Conservation (phyloP, 2,797 vertebrate species). For the Etheostoma nigrum region DNA sequence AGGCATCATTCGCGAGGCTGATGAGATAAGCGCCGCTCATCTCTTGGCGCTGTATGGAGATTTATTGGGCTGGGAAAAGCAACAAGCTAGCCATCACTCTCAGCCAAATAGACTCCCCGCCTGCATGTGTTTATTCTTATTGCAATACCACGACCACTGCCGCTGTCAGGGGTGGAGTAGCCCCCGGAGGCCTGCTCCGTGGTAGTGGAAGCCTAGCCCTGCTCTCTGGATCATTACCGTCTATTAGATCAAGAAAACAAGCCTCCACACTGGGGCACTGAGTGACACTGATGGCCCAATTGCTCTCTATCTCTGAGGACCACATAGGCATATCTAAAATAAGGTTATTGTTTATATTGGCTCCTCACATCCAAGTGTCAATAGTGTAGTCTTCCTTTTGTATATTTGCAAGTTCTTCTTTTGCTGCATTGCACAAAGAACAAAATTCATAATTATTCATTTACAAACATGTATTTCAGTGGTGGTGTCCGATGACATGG, state of each 20-base stretch:
- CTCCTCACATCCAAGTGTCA: constrained; percentile 71
- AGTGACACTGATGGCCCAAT: constrained; percentile 86
- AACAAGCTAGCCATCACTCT: constrained; percentile 92
- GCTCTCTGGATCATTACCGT: constrained; percentile 90
- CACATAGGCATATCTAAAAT: constrained; percentile 88
- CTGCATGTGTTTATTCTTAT: constrained; percentile 95
- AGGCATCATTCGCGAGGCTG: constrained; percentile 88
- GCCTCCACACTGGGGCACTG: constrained; percentile 84
- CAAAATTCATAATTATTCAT: constrained; percentile 25
- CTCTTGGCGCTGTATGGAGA: constrained; percentile 93
- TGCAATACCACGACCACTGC: constrained; percentile 87
- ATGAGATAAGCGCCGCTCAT: constrained; percentile 94
- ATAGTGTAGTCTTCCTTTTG: constrained; percentile 64
- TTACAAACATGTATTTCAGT: constrained; percentile 25
- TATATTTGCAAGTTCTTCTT: constrained; percentile 79
- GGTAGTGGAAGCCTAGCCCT: constrained; percentile 83
- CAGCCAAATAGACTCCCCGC: constrained; percentile 90
- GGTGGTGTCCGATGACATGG: constrained; percentile 18
- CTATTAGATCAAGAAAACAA: constrained; percentile 94
- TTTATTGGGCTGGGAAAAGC: constrained; percentile 96
- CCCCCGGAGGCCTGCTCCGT: constrained; percentile 79
- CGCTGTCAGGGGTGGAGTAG: constrained; percentile 82
- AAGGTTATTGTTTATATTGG: constrained; percentile 81
- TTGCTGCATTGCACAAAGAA: constrained; percentile 40
- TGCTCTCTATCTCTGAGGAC: constrained; percentile 85